Percentiles rank a stretch among this genome's conserved stretches.
phyloP scores from a whole-genome alignment of 2,797 vertebrate species.

The Lutjanus campechanus region DNA sequence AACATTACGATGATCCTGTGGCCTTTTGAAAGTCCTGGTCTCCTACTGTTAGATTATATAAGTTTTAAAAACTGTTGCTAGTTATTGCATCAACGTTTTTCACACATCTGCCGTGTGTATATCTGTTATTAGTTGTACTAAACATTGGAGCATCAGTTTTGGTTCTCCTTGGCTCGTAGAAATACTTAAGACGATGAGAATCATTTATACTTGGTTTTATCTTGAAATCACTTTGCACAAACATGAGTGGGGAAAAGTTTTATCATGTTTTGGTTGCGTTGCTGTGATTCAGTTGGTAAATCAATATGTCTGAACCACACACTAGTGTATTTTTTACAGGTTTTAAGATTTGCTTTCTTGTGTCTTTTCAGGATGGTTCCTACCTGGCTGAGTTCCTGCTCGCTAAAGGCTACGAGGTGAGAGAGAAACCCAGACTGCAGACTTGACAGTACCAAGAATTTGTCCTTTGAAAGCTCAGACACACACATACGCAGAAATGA shows the following conservation, averaged over 20 bases:
- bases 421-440: slow-evolving; percentile 77
- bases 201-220: background rate
- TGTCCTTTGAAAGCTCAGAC: background rate
- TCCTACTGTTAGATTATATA: background rate
- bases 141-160: background rate
- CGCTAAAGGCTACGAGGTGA: slow-evolving; percentile 97
- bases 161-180: background rate
- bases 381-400: slow-evolving; percentile 99
- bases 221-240: too few species aligned
- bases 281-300: background rate
- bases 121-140: background rate
- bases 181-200: background rate
- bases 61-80: too few species aligned
- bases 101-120: background rate
- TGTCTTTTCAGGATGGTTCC: slow-evolving; percentile 95
- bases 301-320: background rate
- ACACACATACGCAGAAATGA: slow-evolving; percentile 20
- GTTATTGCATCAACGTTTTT: too few species aligned
- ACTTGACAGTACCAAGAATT: background rate
- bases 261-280: slow-evolving; percentile 1
- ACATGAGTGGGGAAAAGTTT: background rate
- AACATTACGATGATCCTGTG: too few species aligned
- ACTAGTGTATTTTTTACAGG: background rate
- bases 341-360: slow-evolving; percentile 49
- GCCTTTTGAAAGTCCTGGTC: background rate